A percentile compares a stretch with the other conserved stretches of the same genome.
These are phyloP conservation scores for Indri indri DNA, from an alignment of 2,113 vertebrate species.

Conservation along the genomic window DNA sequence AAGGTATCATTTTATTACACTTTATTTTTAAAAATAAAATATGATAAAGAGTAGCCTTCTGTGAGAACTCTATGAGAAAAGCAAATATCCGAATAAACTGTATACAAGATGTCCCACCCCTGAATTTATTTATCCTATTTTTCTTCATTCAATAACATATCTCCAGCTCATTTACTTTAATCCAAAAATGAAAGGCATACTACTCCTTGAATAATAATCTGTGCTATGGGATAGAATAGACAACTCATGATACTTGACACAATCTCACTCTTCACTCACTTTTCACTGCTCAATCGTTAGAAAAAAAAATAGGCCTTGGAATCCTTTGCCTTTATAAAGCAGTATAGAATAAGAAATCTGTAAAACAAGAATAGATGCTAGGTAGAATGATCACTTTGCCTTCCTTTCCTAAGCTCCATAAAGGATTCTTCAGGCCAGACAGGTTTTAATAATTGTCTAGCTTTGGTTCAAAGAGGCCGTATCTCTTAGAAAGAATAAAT, in stretches of 20 bases:
- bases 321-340: not conserved
- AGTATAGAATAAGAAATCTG: not conserved
- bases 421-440: not conserved
- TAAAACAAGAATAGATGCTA: not conserved
- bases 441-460: not conserved
- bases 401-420: not conserved
- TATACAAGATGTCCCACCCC: not conserved
- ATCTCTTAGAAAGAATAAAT: conserved; percentile 9
- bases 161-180: not conserved
- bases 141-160: not conserved
- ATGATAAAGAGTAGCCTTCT: not conserved
- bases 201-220: not conserved
- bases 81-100: not conserved
- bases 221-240: not conserved
- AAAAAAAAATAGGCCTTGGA: not conserved
- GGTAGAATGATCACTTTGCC: not conserved
- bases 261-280: not conserved
- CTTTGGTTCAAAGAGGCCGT: not conserved
- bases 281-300: not conserved
- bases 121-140: not conserved
- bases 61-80: not conserved
- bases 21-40: not conserved
- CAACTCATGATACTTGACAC: not conserved
- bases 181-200: not conserved
- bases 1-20: not conserved